Evolutionary conservation across 2,113 vertebrate genomes (phyloP).

Genomic region (Boleophthalmus pectinirostris): DNA sequence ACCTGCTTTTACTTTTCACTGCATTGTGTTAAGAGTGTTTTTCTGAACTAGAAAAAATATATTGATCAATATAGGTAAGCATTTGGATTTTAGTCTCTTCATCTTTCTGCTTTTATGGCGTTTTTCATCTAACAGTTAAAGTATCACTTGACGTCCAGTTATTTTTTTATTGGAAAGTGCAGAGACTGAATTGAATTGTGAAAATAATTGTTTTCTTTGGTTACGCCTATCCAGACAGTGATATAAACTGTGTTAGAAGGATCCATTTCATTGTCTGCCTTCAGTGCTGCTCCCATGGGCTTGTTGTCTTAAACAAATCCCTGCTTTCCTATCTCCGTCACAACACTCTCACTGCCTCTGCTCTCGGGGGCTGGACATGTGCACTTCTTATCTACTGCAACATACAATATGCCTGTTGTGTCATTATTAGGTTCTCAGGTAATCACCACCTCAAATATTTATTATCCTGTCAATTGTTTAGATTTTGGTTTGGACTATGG

Average conservation of each 20-base stretch:
- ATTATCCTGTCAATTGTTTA: not conserved
- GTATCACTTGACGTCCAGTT: too few species aligned
- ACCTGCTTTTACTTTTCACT: too few species aligned
- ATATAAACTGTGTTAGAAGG: slow-evolving; percentile 17
- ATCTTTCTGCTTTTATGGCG: too few species aligned
- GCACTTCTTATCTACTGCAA: slow-evolving; percentile 23
- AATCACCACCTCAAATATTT: not conserved
- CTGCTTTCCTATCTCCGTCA: slow-evolving; percentile 67
- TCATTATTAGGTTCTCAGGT: not conserved
- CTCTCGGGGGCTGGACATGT: slow-evolving; percentile 15
- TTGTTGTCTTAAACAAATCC: slow-evolving; percentile 78
- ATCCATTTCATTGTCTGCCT: slow-evolving; percentile 61
- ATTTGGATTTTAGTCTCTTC: too few species aligned
- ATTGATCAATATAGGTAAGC: too few species aligned
- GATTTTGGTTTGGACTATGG: not conserved
- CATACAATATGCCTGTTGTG: slow-evolving; percentile 17
- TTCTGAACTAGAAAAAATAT: too few species aligned
- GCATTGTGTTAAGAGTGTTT: too few species aligned
- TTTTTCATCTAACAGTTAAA: too few species aligned
- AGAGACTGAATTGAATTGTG: not conserved
- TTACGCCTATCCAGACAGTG: not conserved
- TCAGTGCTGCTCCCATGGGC: slow-evolving; percentile 37
- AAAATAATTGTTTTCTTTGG: not conserved
- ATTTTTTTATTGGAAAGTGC: not conserved
- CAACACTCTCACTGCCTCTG: slow-evolving; percentile 70